phyloP scores from a whole-genome alignment of 2,888 invertebrate species.

The Cephus pygmeus region DNA sequence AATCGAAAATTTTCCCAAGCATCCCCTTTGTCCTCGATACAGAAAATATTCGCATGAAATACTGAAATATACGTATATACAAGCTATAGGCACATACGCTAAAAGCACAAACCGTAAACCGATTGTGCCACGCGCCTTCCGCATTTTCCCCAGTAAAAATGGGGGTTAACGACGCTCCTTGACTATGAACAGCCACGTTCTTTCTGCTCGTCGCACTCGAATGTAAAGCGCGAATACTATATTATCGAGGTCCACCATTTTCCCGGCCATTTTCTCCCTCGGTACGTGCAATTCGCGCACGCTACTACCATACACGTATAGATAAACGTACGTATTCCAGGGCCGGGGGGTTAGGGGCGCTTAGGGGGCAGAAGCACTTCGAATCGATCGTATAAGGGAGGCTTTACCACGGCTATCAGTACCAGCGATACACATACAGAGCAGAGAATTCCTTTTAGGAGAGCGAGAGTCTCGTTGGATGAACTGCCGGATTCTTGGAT shows the following conservation, averaged over 20 bases:
- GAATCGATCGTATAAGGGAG: not conserved
- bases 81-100: not conserved
- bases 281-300: not conserved
- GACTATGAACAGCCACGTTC: constrained; percentile 3
- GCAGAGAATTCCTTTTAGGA: not conserved
- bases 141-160: not conserved
- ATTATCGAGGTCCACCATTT: constrained; percentile 3
- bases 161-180: constrained; percentile 4
- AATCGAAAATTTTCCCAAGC: not conserved
- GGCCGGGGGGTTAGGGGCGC: not conserved
- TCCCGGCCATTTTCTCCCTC: not conserved
- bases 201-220: constrained; percentile 5
- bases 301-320: not conserved
- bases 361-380: not conserved
- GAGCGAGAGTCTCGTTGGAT: not conserved
- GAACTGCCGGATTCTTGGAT: not conserved
- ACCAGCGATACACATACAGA: not conserved
- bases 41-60: not conserved
- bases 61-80: not conserved
- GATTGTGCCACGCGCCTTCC: not conserved
- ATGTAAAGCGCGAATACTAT: constrained; percentile 8
- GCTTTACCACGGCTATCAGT: not conserved
- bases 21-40: not conserved
- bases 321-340: not conserved
- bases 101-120: not conserved